Evolutionary conservation across 2,888 invertebrate genomes (phyloP).

Genomic region (Drosophila fulvimacula): DNA sequence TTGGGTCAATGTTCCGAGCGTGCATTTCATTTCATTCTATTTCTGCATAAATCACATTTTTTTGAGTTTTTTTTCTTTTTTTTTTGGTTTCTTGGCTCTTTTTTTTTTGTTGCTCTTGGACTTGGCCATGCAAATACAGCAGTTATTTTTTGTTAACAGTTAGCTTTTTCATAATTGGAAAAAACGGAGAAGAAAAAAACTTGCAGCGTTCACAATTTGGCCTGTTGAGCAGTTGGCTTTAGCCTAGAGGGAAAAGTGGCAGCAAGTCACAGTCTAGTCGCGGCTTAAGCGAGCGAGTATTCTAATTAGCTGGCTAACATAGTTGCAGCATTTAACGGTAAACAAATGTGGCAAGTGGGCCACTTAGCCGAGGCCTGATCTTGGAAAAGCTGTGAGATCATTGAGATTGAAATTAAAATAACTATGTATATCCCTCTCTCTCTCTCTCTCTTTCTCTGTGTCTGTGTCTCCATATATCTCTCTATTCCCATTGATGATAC

Average conservation of each 20-base stretch:
- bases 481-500: no score
- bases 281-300: constrained; percentile 11
- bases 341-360: constrained; percentile 6
- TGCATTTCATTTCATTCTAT: constrained; percentile 27
- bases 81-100: constrained; percentile 54
- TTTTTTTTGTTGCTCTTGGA: constrained; percentile 73
- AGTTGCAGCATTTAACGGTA: constrained; percentile 32
- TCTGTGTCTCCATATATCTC: not conserved
- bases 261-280: not conserved
- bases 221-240: constrained; percentile 8
- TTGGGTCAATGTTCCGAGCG: constrained; percentile 69
- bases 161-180: constrained; percentile 28
- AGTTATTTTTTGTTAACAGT: constrained; percentile 34
- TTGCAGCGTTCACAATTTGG: constrained; percentile 56
- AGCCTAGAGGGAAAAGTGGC: not conserved
- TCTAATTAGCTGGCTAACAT: constrained; percentile 30
- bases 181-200: constrained; percentile 37
- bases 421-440: not conserved
- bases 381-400: not conserved
- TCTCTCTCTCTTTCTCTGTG: not conserved
- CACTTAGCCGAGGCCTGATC: constrained; percentile 2
- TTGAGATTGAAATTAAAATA: not conserved
- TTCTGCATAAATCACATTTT: constrained; percentile 65
- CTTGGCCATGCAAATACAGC: constrained; percentile 76
- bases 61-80: constrained; percentile 47